These are phyloP conservation scores for Drosophila antonietae DNA, from an alignment of 2,888 invertebrate genomes.

Conservation along the genomic window DNA sequence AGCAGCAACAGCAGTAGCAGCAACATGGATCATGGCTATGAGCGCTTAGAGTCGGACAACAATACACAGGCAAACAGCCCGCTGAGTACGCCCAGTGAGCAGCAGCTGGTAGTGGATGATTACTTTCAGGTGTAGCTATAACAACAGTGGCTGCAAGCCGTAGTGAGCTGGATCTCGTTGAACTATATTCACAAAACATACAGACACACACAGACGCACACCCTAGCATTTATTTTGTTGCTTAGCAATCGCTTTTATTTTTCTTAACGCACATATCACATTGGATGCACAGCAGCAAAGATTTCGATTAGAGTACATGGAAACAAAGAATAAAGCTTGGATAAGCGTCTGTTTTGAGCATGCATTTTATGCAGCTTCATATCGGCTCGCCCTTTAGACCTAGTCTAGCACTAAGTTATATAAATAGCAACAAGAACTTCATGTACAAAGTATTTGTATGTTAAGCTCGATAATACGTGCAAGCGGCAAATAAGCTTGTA, in stretches of 20 bases:
- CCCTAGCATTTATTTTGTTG: conserved; percentile 55
- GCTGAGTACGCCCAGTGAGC: conserved; percentile 68
- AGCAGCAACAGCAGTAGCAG: conserved; percentile 50
- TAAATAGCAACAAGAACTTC: conserved; percentile 45
- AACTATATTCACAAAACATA: conserved; percentile 6
- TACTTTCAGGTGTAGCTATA: conserved; percentile 84
- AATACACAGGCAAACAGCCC: conserved; percentile 74
- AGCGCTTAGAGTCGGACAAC: conserved; percentile 84
- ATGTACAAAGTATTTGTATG: conserved; percentile 77
- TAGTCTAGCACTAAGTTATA: conserved; percentile 54
- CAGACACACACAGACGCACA: conserved; percentile 11
- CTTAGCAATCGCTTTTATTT: conserved; percentile 56
- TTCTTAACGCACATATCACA: conserved; percentile 64
- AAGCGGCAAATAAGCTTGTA: conserved; percentile 23
- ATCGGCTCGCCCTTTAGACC: conserved; percentile 65
- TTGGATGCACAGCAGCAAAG: conserved; percentile 54
- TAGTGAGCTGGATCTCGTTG: conserved; percentile 70
- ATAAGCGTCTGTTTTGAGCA: not conserved
- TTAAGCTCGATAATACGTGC: conserved; percentile 49
- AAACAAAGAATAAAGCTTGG: conserved; percentile 17
- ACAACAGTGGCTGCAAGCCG: conserved; percentile 11
- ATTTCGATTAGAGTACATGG: conserved; percentile 51
- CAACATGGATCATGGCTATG: conserved; percentile 88
- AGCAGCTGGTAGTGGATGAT: conserved; percentile 83
- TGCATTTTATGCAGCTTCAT: conserved; percentile 34